phyloP scores from a whole-genome alignment of 92 coral and sea anemone genomes.

The Epizoanthus fatuus region DNA sequence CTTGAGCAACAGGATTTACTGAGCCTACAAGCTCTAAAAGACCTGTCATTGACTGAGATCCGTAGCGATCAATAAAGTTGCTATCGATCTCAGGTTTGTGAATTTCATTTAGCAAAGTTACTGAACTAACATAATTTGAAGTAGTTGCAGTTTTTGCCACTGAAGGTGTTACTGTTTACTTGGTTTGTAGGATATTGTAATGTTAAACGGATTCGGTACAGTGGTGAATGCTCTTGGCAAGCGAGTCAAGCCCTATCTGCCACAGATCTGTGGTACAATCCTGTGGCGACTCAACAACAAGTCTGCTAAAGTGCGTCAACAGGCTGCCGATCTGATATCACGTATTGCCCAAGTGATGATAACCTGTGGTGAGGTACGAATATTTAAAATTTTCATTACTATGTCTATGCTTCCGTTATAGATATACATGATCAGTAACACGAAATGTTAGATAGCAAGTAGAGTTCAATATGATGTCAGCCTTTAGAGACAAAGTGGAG shows the following conservation, averaged over 20 bases:
- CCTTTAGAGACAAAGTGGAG: too few species aligned
- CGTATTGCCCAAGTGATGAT: constrained; percentile 99
- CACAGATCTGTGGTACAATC: constrained; percentile 99
- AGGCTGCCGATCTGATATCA: constrained; percentile 98
- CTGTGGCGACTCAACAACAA: constrained; percentile 99
- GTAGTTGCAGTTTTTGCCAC: too few species aligned
- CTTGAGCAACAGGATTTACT: too few species aligned
- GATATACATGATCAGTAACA: background rate
- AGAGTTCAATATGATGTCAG: too few species aligned
- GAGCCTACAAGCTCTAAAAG: too few species aligned
- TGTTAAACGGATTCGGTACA: constrained; percentile 99
- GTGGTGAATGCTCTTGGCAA: constrained; percentile 98
- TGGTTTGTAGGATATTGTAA: constrained; percentile 89
- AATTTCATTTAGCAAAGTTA: too few species aligned
- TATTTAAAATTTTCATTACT: background rate
- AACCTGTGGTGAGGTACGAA: constrained; percentile 99
- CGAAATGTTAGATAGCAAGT: too few species aligned
- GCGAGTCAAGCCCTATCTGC: constrained; percentile 97
- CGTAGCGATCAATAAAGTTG: too few species aligned
- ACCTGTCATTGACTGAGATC: too few species aligned
- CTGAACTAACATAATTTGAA: background rate
- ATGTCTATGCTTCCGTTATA: background rate
- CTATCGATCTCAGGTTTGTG: too few species aligned
- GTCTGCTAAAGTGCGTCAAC: constrained; percentile 99
- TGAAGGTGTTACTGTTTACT: background rate